These are phyloP conservation scores for Amphiprion ocellaris DNA, from an alignment of 2,113 vertebrate genomes.

Conservation along the genomic window DNA sequence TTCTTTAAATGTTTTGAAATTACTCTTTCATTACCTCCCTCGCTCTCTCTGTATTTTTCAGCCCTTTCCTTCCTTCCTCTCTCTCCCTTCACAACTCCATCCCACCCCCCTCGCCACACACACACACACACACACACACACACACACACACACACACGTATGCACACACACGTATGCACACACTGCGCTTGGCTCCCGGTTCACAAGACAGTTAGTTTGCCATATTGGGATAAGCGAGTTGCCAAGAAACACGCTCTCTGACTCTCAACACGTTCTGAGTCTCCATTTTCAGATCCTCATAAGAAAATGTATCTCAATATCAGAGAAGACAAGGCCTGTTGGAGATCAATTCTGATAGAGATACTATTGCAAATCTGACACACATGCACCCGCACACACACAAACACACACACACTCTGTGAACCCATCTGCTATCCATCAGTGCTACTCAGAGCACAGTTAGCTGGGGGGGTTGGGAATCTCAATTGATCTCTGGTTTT, in stretches of 20 bases:
- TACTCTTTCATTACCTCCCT: constrained; percentile 63
- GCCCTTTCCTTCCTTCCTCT: constrained; percentile 28
- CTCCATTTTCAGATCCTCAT: constrained; percentile 62
- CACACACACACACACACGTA: constrained; percentile 7
- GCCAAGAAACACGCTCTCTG: constrained; percentile 71
- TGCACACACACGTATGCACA: constrained; percentile 28
- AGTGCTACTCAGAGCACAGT: constrained; percentile 55
- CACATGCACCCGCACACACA: constrained; percentile 24
- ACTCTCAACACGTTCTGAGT: constrained; percentile 52
- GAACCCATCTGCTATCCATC: constrained; percentile 77
- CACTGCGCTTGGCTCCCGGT: constrained; percentile 56
- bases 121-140: background rate
- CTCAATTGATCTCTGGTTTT: constrained; percentile 72
- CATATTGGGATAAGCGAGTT: constrained; percentile 66
- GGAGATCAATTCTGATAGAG: constrained; percentile 37
- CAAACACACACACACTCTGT: constrained; percentile 46
- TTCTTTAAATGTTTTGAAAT: constrained; percentile 74
- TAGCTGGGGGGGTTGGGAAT: constrained; percentile 38
- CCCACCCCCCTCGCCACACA: background rate
- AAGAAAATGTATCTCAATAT: constrained; percentile 36
- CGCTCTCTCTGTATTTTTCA: background rate
- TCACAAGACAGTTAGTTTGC: constrained; percentile 70
- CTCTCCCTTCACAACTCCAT: constrained; percentile 7
- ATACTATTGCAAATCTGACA: background rate
- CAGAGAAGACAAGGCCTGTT: constrained; percentile 28